These are phyloP conservation scores for Lutjanus campechanus DNA, from an alignment of 2,797 vertebrate species.

Conservation along the genomic window DNA sequence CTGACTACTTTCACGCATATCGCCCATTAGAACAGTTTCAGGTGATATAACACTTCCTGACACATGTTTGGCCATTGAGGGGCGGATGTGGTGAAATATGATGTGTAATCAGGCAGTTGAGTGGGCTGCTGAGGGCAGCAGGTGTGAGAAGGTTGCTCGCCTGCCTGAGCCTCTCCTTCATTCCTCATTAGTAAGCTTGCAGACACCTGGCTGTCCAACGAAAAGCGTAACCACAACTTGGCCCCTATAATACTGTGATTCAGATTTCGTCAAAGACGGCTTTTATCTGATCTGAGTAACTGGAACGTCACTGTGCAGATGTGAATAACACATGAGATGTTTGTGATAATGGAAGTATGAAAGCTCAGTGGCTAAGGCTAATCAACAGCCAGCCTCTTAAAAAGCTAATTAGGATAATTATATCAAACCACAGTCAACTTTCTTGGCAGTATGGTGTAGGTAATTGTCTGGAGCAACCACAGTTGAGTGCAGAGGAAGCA, in stretches of 20 bases:
- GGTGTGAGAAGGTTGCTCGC: slow-evolving; percentile 69
- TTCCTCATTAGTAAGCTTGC: slow-evolving; percentile 67
- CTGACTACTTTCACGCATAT: slow-evolving; percentile 47
- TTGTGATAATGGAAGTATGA: slow-evolving; percentile 47
- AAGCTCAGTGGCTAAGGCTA: slow-evolving; percentile 26
- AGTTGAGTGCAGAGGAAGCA: slow-evolving; percentile 28
- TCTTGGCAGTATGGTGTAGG: slow-evolving; percentile 37
- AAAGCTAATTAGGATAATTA: slow-evolving; percentile 48
- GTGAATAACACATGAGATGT: slow-evolving; percentile 39
- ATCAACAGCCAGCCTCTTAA: slow-evolving; percentile 47
- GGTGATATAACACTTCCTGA: slow-evolving; percentile 63
- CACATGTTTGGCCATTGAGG: slow-evolving; percentile 54
- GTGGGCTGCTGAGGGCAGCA: slow-evolving; percentile 63
- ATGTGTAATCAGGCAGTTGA: slow-evolving; percentile 59
- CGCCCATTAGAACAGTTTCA: slow-evolving; percentile 31
- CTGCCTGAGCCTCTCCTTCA: slow-evolving; percentile 66
- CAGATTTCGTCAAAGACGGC: neutral
- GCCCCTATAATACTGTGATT: slow-evolving; percentile 7
- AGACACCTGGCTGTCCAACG: slow-evolving; percentile 65
- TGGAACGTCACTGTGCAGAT: slow-evolving; percentile 22
- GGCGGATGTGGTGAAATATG: slow-evolving; percentile 44
- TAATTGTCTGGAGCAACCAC: slow-evolving; percentile 39
- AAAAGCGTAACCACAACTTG: slow-evolving; percentile 32
- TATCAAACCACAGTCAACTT: slow-evolving; percentile 48
- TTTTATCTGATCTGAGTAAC: slow-evolving; percentile 18